phyloP scores from a whole-genome alignment of 1,140 invertebrate species.

The Armadillidium nasatum region DNA sequence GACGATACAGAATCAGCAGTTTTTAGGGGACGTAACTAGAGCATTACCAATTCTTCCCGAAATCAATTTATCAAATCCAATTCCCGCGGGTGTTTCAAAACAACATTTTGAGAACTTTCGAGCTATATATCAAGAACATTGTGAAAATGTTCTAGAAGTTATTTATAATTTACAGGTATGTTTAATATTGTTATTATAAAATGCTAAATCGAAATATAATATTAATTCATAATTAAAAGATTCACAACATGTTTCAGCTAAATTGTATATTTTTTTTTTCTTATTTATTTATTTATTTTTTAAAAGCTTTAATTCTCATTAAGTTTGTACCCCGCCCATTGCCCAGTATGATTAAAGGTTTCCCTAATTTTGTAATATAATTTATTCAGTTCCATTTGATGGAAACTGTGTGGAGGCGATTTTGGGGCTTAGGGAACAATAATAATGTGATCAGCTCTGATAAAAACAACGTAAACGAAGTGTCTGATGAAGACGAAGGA shows the following conservation, averaged over 20 bases:
- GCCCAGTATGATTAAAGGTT: no score
- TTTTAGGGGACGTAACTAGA: constrained; percentile 70
- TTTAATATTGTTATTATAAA: no score
- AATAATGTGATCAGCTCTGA: background rate
- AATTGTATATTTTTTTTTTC: no score
- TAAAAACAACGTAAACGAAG: background rate
- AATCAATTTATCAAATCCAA: constrained; percentile 62
- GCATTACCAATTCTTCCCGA: constrained; percentile 78
- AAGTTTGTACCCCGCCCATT: no score
- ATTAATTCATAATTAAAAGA: no score
- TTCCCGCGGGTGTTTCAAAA: constrained; percentile 70
- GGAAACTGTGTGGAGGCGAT: constrained; percentile 84
- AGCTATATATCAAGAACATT: constrained; percentile 82
- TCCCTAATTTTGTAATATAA: background rate
- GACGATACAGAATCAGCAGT: constrained; percentile 58
- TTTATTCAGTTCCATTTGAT: constrained; percentile 76
- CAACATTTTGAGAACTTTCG: constrained; percentile 70
- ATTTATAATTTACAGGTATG: constrained; percentile 71
- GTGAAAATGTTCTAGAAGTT: constrained; percentile 82
- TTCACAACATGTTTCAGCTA: no score
- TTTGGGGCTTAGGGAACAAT: constrained; percentile 80
- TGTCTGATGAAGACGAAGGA: constrained; percentile 18
- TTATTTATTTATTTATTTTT: no score
- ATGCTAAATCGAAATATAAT: no score
- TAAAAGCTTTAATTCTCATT: no score